phyloP scores from a whole-genome alignment of 1,140 invertebrate genomes.

The Chrysoperla carnea region DNA sequence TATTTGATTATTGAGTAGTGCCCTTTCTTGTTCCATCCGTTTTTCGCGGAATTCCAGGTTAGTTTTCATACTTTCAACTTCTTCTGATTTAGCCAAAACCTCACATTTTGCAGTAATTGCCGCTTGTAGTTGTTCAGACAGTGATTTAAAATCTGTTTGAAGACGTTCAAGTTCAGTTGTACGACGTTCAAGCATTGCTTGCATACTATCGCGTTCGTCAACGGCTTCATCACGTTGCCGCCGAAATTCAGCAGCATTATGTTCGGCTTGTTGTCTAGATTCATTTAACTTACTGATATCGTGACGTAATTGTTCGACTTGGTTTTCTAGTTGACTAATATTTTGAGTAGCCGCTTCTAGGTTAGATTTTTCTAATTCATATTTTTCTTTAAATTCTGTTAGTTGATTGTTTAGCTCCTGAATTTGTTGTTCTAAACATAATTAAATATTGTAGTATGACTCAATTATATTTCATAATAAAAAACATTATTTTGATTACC shows the following conservation, averaged over 20 bases:
- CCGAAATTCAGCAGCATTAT: constrained; percentile 30
- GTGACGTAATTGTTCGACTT: constrained; percentile 34
- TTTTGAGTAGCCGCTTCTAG: constrained; percentile 39
- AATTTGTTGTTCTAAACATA: constrained; percentile 34
- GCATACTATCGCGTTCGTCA: constrained; percentile 52
- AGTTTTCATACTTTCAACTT: constrained; percentile 60
- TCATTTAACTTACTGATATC: constrained; percentile 45
- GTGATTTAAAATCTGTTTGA: constrained; percentile 37
- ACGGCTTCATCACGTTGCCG: constrained; percentile 39
- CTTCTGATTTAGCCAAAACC: constrained; percentile 59
- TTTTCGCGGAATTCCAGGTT: constrained; percentile 64
- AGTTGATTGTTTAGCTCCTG: constrained; percentile 34
- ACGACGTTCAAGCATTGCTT: constrained; percentile 45
- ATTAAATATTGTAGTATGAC: not conserved
- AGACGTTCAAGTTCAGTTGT: constrained; percentile 50
- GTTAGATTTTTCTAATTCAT: constrained; percentile 41
- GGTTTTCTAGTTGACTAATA: constrained; percentile 36
- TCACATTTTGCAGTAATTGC: constrained; percentile 66
- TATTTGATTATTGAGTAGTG: constrained; percentile 56
- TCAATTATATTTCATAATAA: too few relatives aligned
- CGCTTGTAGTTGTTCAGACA: constrained; percentile 43
- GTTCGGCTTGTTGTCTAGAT: constrained; percentile 30
- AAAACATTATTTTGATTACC: not conserved
- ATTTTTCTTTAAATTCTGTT: constrained; percentile 35
- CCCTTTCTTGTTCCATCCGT: constrained; percentile 61